Conservation (phyloP, 2,888 invertebrate genomes). For the Notodonta ziczac region DNA sequence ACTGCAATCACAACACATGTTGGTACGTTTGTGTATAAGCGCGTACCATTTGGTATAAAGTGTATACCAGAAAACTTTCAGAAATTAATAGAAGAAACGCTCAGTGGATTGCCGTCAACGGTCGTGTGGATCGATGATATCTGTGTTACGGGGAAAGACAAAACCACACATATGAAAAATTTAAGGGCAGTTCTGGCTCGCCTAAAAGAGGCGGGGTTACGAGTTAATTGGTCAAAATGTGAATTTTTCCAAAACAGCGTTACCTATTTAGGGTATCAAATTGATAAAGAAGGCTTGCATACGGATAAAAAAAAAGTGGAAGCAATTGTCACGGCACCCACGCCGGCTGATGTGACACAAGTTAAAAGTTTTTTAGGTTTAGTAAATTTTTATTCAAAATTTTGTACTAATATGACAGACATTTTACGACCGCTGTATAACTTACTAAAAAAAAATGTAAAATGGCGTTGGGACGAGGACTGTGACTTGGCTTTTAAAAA, state of each 20-base stretch:
- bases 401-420: not conserved
- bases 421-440: conserved; percentile 24
- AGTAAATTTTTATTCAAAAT: conserved; percentile 29
- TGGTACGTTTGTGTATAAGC: conserved; percentile 9
- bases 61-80: conserved; percentile 19
- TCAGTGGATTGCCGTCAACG: conserved; percentile 4
- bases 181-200: not conserved
- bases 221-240: not conserved
- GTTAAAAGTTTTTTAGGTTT: conserved; percentile 30
- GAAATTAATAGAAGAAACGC: conserved; percentile 12
- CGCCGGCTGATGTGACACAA: conserved; percentile 14
- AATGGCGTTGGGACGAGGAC: conserved; percentile 21
- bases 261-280: conserved; percentile 24
- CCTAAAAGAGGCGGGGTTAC: not conserved
- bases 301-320: conserved; percentile 20
- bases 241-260: not conserved
- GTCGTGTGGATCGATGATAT: not conserved
- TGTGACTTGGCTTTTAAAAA: conserved; percentile 19
- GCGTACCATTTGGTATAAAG: conserved; percentile 13
- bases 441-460: conserved; percentile 19
- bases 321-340: conserved; percentile 12
- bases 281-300: conserved; percentile 24
- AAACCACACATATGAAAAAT: not conserved
- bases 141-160: conserved; percentile 9
- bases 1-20: conserved; percentile 19